Evolutionary conservation across 64 coral and sea anemone genomes (phyloP).

Genomic region (Orbicella faveolata): DNA sequence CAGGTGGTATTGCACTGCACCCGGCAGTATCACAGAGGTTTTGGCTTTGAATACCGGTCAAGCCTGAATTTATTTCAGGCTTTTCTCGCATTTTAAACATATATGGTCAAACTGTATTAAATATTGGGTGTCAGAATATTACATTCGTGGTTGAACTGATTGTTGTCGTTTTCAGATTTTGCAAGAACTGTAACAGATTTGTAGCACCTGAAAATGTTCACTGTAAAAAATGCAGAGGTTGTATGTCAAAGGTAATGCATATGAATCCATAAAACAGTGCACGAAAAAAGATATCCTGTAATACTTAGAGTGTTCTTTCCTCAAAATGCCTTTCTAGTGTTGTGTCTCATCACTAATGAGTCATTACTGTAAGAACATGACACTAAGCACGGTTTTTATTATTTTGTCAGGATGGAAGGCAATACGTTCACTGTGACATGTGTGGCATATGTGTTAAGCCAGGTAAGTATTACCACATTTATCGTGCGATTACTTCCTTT

Average conservation of each 20-base stretch:
- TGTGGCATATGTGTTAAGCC: conserved; percentile 92
- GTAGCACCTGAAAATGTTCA: conserved; percentile 88
- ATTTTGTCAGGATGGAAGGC: conserved; percentile 73
- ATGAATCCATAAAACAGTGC: too few relatives aligned
- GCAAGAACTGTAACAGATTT: conserved; percentile 79
- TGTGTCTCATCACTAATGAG: too few relatives aligned
- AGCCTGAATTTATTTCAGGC: too few relatives aligned
- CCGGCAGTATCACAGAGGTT: too few relatives aligned
- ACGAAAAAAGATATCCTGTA: too few relatives aligned
- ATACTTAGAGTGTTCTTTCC: too few relatives aligned
- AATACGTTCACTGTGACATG: conserved; percentile 75
- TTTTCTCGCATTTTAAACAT: too few relatives aligned
- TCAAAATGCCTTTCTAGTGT: too few relatives aligned
- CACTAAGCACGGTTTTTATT: background rate
- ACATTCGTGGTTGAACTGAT: background rate
- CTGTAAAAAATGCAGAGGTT: conserved; percentile 70
- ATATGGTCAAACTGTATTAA: too few relatives aligned
- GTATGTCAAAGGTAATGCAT: conserved; percentile 87
- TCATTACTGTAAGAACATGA: background rate
- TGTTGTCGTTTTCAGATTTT: conserved; percentile 58
- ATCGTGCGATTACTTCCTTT: too few relatives aligned
- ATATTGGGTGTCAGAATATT: background rate
- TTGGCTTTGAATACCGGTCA: too few relatives aligned
- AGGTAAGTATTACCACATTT: conserved; percentile 50
- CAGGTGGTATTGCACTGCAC: too few relatives aligned